Conservation (phyloP, 2,888 invertebrate species). For the Sturmia bella region DNA sequence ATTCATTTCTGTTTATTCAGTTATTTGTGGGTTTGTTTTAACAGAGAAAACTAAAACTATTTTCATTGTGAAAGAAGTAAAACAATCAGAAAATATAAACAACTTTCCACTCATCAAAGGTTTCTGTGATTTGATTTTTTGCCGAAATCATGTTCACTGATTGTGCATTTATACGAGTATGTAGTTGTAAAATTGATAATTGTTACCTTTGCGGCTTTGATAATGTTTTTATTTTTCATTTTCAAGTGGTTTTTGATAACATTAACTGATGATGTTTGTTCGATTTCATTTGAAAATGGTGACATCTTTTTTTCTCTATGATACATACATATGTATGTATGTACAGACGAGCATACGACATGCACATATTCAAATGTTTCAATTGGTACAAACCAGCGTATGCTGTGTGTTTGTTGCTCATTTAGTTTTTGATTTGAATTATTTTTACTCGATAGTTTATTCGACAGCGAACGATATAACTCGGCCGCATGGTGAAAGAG, state of each 20-base stretch:
- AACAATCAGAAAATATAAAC: conserved; percentile 41
- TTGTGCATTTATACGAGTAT: conserved; percentile 43
- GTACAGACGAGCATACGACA: too few species aligned
- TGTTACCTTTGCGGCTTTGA: conserved; percentile 54
- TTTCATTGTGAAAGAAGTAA: conserved; percentile 3
- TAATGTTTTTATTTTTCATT: not conserved
- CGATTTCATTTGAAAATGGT: not conserved
- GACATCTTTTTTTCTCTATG: not conserved
- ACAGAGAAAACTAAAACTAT: conserved; percentile 20
- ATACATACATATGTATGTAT: too few species aligned
- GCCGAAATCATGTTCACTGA: conserved; percentile 46
- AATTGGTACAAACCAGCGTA: too few species aligned
- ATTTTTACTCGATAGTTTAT: too few species aligned
- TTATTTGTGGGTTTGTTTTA: conserved; percentile 40
- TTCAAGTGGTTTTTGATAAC: conserved; percentile 63
- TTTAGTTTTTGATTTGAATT: too few species aligned
- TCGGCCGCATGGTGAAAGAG: too few species aligned
- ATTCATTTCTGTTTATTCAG: conserved; percentile 41
- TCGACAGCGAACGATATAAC: too few species aligned
- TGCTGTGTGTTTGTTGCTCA: too few species aligned
- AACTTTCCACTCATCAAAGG: conserved; percentile 55
- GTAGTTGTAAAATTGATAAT: conserved; percentile 49
- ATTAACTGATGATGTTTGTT: conserved; percentile 12
- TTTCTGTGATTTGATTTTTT: conserved; percentile 42
- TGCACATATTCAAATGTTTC: too few species aligned